A percentile compares a stretch with the other conserved stretches of the same genome.
Conservation (phyloP, 1,140 invertebrate species). For the Drosophila hydei region DNA sequence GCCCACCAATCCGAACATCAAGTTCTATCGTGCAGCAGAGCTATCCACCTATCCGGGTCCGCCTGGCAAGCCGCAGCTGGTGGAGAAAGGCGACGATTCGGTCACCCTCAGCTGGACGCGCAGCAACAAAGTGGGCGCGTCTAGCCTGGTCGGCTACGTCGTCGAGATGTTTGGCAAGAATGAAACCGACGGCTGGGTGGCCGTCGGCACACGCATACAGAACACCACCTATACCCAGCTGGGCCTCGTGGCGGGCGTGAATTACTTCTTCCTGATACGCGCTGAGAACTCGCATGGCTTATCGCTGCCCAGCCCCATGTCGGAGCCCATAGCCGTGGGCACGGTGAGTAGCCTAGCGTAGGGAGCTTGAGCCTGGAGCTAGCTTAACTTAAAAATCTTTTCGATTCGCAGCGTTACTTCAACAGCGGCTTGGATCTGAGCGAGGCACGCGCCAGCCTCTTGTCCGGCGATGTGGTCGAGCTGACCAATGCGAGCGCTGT, state of each 20-base stretch:
- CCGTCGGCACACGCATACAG: constrained; percentile 86
- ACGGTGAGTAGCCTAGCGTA: constrained; percentile 63
- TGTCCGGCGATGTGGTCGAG: constrained; percentile 90
- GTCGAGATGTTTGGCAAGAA: constrained; percentile 88
- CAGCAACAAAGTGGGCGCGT: constrained; percentile 91
- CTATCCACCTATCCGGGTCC: constrained; percentile 90
- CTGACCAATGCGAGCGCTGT: constrained; percentile 92
- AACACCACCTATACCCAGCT: constrained; percentile 88
- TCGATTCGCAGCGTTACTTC: constrained; percentile 63
- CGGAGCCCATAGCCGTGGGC: constrained; percentile 86
- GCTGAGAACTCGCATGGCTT: constrained; percentile 94
- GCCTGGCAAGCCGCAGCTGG: constrained; percentile 89
- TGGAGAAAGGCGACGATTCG: constrained; percentile 90
- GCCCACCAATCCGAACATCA: constrained; percentile 92
- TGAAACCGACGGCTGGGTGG: constrained; percentile 85
- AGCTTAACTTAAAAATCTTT: neutral
- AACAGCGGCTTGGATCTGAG: constrained; percentile 86
- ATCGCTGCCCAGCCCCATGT: constrained; percentile 88
- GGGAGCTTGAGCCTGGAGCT: neutral
- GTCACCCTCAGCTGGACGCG: constrained; percentile 93
- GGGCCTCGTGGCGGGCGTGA: constrained; percentile 89
- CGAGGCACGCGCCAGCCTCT: constrained; percentile 88
- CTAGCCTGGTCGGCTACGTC: constrained; percentile 92
- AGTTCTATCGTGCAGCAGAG: constrained; percentile 91
- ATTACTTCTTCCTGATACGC: constrained; percentile 93